Evolutionary conservation across 2,113 vertebrate species (phyloP), one percentile per base, ranked within the genome.

Genomic region (human (Homo sapiens)): DNA sequence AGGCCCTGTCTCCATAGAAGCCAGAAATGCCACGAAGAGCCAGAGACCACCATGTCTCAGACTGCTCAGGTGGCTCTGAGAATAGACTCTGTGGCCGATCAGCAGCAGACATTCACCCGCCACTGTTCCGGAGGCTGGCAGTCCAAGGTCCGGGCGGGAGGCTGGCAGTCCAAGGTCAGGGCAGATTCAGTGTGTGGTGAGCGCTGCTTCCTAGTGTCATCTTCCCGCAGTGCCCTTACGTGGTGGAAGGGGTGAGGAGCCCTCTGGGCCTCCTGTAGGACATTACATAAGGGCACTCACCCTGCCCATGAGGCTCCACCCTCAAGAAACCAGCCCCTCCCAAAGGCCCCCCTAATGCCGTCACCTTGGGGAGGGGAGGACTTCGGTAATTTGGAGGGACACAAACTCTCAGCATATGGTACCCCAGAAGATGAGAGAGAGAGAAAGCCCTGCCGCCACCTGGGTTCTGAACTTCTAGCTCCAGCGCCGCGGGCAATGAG

Each of bases 201-300:
- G 66, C 1, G 16, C 66, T 8, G 35, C 66, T 68, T 68, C 32
- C 66, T 35, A 16, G 16, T 18, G 66, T n/a, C 16, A 6, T 68
- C 66, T 68, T 17, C 12, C 61, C 0, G 27, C 61, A 30, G 61
- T 6, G 12, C 61, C 61, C 5, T 12, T 6, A 6, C 5, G 0
- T 14, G 12, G 61, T 64, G 13, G 61, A 64, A 64, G 12, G 27
- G 61, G 61, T 2, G 27, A 64, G 27, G 27, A 64, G 61, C 11
- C 27, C 27, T 13, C 27, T 61, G 27, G 23, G 27, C 61, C 61
- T 64, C 61, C 27, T 13, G 2, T 2, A 64, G 61, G 27, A 55
- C 27, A 6, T 64, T 32, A 64, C 32, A 3, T n/a, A n/a, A 68
- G 66, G 32, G 66, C 32, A 18, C 66, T 68, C 66, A 68, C 32